Evolutionary conservation across 2,113 vertebrate genomes (phyloP).

Genomic region (Rhineura floridana): DNA sequence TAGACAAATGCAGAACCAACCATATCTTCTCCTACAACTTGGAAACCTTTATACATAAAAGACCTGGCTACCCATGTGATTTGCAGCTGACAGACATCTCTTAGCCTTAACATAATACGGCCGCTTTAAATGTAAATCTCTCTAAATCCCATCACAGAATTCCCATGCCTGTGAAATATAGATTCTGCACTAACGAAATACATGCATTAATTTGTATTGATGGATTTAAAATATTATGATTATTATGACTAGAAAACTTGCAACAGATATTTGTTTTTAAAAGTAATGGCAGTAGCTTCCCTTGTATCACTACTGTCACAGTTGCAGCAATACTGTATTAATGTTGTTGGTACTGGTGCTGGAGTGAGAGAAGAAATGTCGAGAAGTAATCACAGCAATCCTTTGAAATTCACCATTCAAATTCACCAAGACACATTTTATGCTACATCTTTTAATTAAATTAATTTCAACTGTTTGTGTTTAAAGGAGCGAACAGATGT

Average conservation of each 20-base stretch:
- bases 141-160: constrained; percentile 56
- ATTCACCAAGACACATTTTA: too few relatives aligned
- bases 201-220: constrained; percentile 50
- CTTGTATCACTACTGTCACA: neutral
- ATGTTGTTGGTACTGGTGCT: neutral
- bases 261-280: constrained; percentile 18
- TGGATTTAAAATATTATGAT: constrained; percentile 60
- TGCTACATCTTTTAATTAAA: too few relatives aligned
- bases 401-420: too few relatives aligned
- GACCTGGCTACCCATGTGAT: constrained; percentile 9
- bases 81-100: constrained; percentile 37
- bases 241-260: constrained; percentile 28
- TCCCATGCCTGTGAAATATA: constrained; percentile 48
- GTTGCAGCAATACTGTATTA: neutral
- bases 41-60: constrained; percentile 27
- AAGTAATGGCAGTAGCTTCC: neutral
- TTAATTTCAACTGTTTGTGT: too few relatives aligned
- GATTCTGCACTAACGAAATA: constrained; percentile 38
- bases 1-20: constrained; percentile 2
- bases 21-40: constrained; percentile 28
- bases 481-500: neutral
- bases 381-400: too few relatives aligned
- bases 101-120: constrained; percentile 41
- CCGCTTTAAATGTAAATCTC: constrained; percentile 68
- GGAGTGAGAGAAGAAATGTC: neutral